Evolutionary conservation across 1,140 invertebrate genomes (phyloP).

Genomic region (Heterodera carotae): DNA sequence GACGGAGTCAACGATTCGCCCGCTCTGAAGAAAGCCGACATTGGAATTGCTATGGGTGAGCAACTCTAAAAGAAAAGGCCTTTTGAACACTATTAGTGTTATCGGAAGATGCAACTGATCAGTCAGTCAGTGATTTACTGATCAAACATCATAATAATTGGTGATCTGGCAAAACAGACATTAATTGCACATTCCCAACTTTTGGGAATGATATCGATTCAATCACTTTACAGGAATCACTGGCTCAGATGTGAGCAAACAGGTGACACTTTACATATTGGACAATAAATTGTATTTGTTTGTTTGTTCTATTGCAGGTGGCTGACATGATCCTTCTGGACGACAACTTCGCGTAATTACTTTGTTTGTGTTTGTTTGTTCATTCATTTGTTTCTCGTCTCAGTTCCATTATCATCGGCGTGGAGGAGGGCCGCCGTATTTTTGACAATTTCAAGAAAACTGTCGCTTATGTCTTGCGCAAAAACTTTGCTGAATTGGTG

Average conservation of each 20-base stretch:
- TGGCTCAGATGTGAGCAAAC: slow-evolving; percentile 97
- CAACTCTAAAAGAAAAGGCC: too few species aligned
- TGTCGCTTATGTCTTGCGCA: slow-evolving; percentile 96
- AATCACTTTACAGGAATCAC: slow-evolving; percentile 74
- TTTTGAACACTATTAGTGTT: too few species aligned
- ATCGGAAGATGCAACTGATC: too few species aligned
- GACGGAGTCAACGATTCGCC: slow-evolving; percentile 96
- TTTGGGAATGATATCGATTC: not conserved
- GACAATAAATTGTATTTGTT: not conserved
- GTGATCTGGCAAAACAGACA: too few species aligned
- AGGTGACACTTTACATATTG: slow-evolving; percentile 67
- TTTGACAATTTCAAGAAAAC: slow-evolving; percentile 99
- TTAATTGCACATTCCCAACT: too few species aligned
- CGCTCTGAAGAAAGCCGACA: slow-evolving; percentile 93
- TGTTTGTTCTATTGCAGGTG: too few species aligned
- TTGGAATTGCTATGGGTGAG: slow-evolving; percentile 85
- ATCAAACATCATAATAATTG: too few species aligned
- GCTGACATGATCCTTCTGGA: slow-evolving; percentile 99
- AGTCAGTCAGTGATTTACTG: too few species aligned
- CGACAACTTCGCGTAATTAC: slow-evolving; percentile 85
- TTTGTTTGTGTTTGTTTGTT: not conserved
- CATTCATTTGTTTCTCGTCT: not conserved
- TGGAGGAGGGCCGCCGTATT: slow-evolving; percentile 95
- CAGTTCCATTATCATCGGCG: slow-evolving; percentile 91
- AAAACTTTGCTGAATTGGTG: slow-evolving; percentile 98